These are phyloP conservation scores for Epinotia brunnichana DNA, from an alignment of 2,888 invertebrate species.

Conservation along the genomic window DNA sequence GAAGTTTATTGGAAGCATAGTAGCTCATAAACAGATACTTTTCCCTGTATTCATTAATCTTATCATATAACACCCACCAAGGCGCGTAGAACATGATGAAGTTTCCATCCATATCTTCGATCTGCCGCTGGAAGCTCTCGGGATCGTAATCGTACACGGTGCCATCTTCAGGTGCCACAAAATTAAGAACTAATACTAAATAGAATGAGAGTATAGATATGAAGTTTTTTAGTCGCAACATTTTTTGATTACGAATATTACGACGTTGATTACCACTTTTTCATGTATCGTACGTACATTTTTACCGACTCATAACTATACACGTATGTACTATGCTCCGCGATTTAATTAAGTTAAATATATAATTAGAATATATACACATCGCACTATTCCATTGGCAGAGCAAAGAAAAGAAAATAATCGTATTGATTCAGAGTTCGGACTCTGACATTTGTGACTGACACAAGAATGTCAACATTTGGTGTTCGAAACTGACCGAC, in stretches of 20 bases:
- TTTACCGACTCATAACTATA: neutral
- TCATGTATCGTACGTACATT: slow-evolving; percentile 25
- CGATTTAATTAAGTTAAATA: slow-evolving; percentile 9
- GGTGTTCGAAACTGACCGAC: neutral
- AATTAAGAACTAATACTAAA: slow-evolving; percentile 78
- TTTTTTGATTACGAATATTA: slow-evolving; percentile 41
- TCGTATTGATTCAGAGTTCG: neutral
- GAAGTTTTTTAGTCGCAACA: slow-evolving; percentile 49
- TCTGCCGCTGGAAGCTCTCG: slow-evolving; percentile 85
- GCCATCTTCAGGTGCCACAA: slow-evolving; percentile 87
- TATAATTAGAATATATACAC: neutral
- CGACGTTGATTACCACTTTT: slow-evolving; percentile 1
- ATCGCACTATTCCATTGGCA: neutral
- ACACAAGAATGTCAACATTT: neutral
- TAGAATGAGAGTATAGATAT: slow-evolving; percentile 50
- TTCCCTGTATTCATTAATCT: neutral
- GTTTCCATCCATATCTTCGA: slow-evolving; percentile 86
- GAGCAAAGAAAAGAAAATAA: neutral
- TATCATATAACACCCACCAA: slow-evolving; percentile 83
- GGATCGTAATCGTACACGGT: slow-evolving; percentile 82
- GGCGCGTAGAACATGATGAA: slow-evolving; percentile 92
- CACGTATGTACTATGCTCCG: slow-evolving; percentile 2
- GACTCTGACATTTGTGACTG: neutral
- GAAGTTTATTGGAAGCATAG: neutral
- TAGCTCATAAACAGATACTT: neutral